Conservation (phyloP, 2,113 vertebrate genomes). For the Podilymbus podiceps region DNA sequence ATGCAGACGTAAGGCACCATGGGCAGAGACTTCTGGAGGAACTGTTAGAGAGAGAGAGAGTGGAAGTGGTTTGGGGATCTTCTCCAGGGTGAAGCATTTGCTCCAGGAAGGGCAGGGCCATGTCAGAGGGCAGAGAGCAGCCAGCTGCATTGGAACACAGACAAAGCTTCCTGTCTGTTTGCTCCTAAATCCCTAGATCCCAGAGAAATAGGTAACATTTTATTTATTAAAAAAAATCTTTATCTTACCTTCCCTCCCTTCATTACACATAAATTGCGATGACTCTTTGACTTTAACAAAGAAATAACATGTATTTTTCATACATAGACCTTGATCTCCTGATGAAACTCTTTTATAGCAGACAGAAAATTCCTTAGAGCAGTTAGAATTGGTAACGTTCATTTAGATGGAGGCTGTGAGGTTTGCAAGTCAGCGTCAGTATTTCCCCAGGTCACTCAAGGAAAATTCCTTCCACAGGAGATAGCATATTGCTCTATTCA, state of each 20-base stretch:
- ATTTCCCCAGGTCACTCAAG: not conserved
- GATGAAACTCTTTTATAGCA: not conserved
- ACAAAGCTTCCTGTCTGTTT: not conserved
- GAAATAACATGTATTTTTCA: not conserved
- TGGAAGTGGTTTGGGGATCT: not conserved
- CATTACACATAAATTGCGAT: not conserved
- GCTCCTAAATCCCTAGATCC: not conserved
- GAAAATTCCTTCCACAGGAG: constrained; percentile 4
- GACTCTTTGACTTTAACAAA: not conserved
- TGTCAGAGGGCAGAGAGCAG: not conserved
- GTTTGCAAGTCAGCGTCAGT: not conserved
- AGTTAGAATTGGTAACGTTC: not conserved
- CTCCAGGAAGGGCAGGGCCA: not conserved
- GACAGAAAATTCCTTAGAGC: not conserved
- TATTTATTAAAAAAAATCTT: not conserved
- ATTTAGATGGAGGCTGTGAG: not conserved
- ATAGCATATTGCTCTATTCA: not conserved
- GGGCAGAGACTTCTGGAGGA: not conserved
- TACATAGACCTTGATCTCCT: not conserved
- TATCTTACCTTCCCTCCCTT: not conserved
- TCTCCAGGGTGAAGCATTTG: not conserved
- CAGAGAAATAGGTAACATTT: not conserved
- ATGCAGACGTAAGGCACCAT: not conserved
- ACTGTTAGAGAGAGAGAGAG: not conserved
- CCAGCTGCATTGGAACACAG: not conserved